Percentiles rank a stretch among this genome's conserved stretches.
These are phyloP conservation scores for Orthonychiurus folsomi DNA, from an alignment of 2,888 invertebrate genomes.

Conservation along the genomic window DNA sequence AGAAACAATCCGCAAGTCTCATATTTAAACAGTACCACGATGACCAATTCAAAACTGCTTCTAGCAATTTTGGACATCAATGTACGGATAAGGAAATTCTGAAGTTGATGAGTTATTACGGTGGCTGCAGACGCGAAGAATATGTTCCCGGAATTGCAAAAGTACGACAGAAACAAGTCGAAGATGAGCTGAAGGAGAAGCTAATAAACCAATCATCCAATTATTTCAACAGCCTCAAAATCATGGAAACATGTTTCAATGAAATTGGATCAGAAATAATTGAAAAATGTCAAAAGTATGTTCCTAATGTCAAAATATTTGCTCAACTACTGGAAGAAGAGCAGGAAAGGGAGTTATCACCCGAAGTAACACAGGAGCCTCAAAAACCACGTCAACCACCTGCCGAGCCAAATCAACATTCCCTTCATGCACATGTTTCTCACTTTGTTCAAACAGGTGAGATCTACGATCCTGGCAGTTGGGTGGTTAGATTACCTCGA, in stretches of 20 bases:
- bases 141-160: slow-evolving; percentile 15
- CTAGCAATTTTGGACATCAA: slow-evolving; percentile 12
- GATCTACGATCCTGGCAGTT: slow-evolving; percentile 4
- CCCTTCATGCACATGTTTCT: slow-evolving; percentile 1
- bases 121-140: slow-evolving; percentile 8
- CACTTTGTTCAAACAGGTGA: slow-evolving; percentile 7
- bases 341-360: slow-evolving; percentile 29
- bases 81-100: slow-evolving; percentile 19
- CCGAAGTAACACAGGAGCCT: slow-evolving; percentile 22
- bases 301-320: slow-evolving; percentile 11
- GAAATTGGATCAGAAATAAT: slow-evolving; percentile 14
- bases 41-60: slow-evolving; percentile 3
- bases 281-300: slow-evolving; percentile 13
- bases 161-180: slow-evolving; percentile 14
- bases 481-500: slow-evolving; percentile 15
- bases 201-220: too few relatives aligned
- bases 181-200: too few relatives aligned
- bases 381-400: slow-evolving; percentile 14
- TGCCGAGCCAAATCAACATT: slow-evolving; percentile 11
- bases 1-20: slow-evolving; percentile 21
- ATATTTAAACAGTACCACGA: slow-evolving; percentile 10
- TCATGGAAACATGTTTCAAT: too few relatives aligned
- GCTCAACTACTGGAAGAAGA: slow-evolving; percentile 23
- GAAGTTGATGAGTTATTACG: slow-evolving; percentile 19
- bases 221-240: too few relatives aligned